Percentiles rank a stretch among this genome's conserved stretches.
Evolutionary conservation across 2,797 vertebrate genomes (phyloP).

Genomic region (Pteronotus mesoamericanus): DNA sequence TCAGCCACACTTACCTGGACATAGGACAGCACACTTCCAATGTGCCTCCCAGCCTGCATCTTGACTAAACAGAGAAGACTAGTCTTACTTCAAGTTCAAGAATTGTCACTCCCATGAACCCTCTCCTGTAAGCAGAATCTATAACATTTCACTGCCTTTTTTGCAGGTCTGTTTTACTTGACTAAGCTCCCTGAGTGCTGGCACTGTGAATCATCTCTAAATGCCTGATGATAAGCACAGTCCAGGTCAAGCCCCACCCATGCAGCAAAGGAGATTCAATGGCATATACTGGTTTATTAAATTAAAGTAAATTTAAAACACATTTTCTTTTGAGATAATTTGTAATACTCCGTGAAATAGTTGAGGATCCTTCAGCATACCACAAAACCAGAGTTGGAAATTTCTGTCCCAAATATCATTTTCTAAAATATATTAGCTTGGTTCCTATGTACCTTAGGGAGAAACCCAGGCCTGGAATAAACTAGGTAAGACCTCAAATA

Average conservation of each 20-base stretch:
- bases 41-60: not conserved
- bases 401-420: constrained; percentile 53
- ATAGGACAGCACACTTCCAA: not conserved
- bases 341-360: not conserved
- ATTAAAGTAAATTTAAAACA: not conserved
- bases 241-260: not conserved
- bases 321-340: not conserved
- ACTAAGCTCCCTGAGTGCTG: not conserved
- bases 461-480: constrained; percentile 52
- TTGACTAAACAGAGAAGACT: not conserved
- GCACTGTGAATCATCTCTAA: not conserved
- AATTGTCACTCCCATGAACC: not conserved
- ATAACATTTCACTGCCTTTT: not conserved
- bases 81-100: not conserved
- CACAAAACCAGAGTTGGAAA: constrained; percentile 29
- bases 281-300: not conserved
- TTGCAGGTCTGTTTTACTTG: not conserved
- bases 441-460: constrained; percentile 30
- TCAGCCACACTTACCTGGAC: not conserved
- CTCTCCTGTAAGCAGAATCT: not conserved
- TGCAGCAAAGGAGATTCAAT: not conserved
- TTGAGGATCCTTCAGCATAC: not conserved
- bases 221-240: not conserved
- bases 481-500: constrained; percentile 54
- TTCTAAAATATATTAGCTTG: constrained; percentile 35